A percentile compares a stretch with the other conserved stretches of the same genome.
Evolutionary conservation across 2,888 invertebrate species (phyloP).

Genomic region (Cyrtodaria siliqua): DNA sequence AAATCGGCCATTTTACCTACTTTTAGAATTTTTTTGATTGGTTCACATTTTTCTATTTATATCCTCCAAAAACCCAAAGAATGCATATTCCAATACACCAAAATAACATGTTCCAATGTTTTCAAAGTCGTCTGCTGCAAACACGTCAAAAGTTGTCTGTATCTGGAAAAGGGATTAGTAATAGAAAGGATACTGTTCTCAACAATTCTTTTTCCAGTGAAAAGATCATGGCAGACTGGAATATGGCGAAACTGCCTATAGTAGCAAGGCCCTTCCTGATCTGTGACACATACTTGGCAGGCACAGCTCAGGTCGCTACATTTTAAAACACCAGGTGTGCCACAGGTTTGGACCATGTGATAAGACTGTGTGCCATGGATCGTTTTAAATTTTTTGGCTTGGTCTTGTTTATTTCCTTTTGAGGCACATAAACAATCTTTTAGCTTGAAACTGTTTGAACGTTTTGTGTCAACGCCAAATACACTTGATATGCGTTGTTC

Average conservation of each 20-base stretch:
- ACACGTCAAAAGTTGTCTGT: no score
- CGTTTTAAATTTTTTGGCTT: constrained; percentile 22
- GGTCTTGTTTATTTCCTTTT: constrained; percentile 3
- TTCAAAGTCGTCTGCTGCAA: no score
- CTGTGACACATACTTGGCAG: constrained; percentile 16
- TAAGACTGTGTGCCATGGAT: constrained; percentile 36
- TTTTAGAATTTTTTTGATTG: no score
- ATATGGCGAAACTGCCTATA: constrained; percentile 1
- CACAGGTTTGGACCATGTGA: neutral
- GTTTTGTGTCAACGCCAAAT: constrained; percentile 19
- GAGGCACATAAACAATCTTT: constrained; percentile 27
- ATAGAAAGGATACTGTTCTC: no score
- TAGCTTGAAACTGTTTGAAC: constrained; percentile 3
- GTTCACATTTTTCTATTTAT: no score
- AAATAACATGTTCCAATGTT: no score
- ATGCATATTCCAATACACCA: no score
- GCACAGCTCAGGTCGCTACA: constrained; percentile 36
- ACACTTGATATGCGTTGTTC: constrained; percentile 39
- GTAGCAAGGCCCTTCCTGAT: constrained; percentile 26
- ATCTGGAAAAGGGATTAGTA: no score
- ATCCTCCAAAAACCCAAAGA: no score
- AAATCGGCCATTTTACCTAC: no score
- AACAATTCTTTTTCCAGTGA: no score
- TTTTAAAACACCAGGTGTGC: neutral
- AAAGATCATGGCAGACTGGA: no score